phyloP scores from a whole-genome alignment of 2,113 vertebrate species.

The Uria lomvia region DNA sequence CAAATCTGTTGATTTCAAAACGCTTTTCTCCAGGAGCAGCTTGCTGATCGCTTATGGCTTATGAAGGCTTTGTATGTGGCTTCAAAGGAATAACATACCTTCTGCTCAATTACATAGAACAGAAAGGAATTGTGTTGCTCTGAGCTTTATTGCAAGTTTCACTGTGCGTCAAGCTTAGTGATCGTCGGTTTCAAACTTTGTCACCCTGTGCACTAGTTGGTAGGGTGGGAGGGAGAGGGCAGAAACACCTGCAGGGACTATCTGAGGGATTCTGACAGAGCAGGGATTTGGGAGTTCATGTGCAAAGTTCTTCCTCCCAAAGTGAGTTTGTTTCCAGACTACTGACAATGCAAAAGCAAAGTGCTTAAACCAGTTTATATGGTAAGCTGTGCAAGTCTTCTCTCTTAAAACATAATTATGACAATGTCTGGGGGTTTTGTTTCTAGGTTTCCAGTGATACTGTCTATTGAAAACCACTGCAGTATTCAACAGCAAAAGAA shows the following conservation, averaged over 20 bases:
- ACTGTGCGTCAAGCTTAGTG: background rate
- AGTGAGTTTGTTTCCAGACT: background rate
- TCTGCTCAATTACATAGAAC: background rate
- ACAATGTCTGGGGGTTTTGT: background rate
- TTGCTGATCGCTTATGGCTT: background rate
- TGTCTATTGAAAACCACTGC: constrained; percentile 97
- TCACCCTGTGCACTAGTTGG: background rate
- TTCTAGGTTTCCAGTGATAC: constrained; percentile 88
- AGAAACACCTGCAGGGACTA: background rate
- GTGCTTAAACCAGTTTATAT: background rate
- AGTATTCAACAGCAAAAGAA: constrained; percentile 95
- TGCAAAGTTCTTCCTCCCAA: background rate
- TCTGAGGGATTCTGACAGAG: background rate
- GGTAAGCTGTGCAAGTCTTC: background rate
- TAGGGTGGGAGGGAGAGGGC: background rate
- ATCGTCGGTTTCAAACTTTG: background rate
- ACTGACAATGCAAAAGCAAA: background rate
- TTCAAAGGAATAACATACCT: background rate
- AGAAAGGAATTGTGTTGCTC: background rate
- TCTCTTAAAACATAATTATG: background rate
- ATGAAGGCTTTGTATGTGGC: background rate
- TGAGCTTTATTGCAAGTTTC: background rate
- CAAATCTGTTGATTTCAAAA: background rate
- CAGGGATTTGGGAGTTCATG: background rate
- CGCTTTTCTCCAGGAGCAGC: background rate